Evolutionary conservation across 2,888 invertebrate genomes (phyloP), one percentile per base, ranked within the genome.

Genomic region (Villa cingulata): DNA sequence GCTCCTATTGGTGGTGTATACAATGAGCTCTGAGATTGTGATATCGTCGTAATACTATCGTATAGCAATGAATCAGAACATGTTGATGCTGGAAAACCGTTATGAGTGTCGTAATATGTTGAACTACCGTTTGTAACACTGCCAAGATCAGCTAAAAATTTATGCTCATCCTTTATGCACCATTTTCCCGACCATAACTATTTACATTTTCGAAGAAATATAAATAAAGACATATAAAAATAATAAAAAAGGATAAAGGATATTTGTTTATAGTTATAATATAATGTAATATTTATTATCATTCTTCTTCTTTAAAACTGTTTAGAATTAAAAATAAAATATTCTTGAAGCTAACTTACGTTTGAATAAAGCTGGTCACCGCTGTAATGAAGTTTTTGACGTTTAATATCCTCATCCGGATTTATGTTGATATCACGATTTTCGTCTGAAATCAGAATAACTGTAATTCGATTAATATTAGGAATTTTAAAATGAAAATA

Each of bases 141-240:
- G 27, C 86, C 85, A 41, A 89, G 74, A 66, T 89, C 89, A 42
- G 86, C 86, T 53, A 89, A 71, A 44, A 89, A 71, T 70, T 89
- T 89, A 72, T 88, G 87, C 64, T 89, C 88, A 68, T 90, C 89
- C 69, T 90, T 89, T 63, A 89, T 81, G 69, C 85, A 86, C 89
- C 89, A 89, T 73, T 90, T 90, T 53, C 80, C 79, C 54, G 89
- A 84, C 76, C 88, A 88, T 54, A 88, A 83, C 88, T 88, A 51
- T n/a, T n/a, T n/a, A n/a, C n/a, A n/a, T n/a, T n/a, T n/a, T n/a
- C n/a, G n/a, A n/a, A n/a, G n/a, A n/a, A 85, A 74, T 84, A 84
- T 72, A 14, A 14, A 15, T 40, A 19, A 36, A 16, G 16, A 10
- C 5, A 23, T 6, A 23, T 6, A 23, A 23, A 23, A 23, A 3